Evolutionary conservation across 1,140 invertebrate species (phyloP), one percentile per base, ranked within the genome.

Genomic region (Mizuhopecten yessoensis): DNA sequence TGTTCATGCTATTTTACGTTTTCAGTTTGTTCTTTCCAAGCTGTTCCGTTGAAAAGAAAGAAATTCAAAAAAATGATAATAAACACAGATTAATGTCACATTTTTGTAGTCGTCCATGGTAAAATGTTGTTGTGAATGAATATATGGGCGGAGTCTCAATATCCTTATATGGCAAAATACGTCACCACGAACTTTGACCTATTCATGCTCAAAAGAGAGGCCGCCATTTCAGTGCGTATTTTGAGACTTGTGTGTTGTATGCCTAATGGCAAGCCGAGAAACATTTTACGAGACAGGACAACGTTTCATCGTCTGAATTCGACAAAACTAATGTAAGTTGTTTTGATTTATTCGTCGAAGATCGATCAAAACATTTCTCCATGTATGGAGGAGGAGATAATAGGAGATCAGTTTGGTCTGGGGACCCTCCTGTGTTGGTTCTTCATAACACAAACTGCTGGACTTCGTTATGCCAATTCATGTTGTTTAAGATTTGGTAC

Each of bases 71-170:
- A 15, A 13, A 15, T 17, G 17, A 45, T 13, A 17, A 75, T 29
- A 75, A 29, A 29, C 57, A 75, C 57, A 29, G 0, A 1, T 2
- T 29, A 17, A 75, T 75, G 5, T 39, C n/a, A n/a, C n/a, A n/a
- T n/a, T n/a, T 3, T 75, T 75, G 57, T 75, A 23, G 57, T 17
- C 57, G 57, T 75, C 17, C 57, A n/a, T 75, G 29, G 57, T 75
- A 75, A 75, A 75, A 75, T 29, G 57, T 75, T 75, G 57, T 75
- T 75, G 57, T 75, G 57, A 75, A 75, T 75, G 57, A n/a, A 75
- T 29, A 75, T 5, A 75, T 75, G 57, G 57, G 57, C 23, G 57
- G 57, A 75, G 57, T n/a, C n/a, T 29, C 9, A 29, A 5, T 29
- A 29, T n/a, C 57, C 57, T 29, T 17, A 75, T 29, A 75, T 75